Percentiles rank a stretch among this genome's conserved stretches.
These are phyloP conservation scores for Tiliacea aurago DNA, from an alignment of 2,888 invertebrate genomes.

Conservation along the genomic window DNA sequence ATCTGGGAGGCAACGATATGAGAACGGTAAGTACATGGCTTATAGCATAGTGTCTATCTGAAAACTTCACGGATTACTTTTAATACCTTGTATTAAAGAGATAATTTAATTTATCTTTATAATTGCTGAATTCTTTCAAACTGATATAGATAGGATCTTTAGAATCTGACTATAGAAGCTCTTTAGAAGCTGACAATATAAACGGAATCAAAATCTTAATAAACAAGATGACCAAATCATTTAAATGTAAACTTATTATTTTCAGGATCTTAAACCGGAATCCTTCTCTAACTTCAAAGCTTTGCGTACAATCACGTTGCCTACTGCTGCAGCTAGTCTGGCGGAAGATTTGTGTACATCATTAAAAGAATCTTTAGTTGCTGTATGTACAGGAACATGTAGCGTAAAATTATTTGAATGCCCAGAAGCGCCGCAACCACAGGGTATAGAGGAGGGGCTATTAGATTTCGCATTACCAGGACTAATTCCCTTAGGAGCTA, in stretches of 20 bases:
- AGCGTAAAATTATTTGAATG: conserved; percentile 74
- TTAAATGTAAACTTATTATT: conserved; percentile 19
- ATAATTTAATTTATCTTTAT: conserved; percentile 7
- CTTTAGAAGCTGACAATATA: not conserved
- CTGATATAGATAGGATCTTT: conserved; percentile 1
- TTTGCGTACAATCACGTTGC: conserved; percentile 79
- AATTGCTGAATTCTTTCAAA: conserved; percentile 8
- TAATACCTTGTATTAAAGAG: conserved; percentile 3
- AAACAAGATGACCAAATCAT: conserved; percentile 2
- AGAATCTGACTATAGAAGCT: not conserved
- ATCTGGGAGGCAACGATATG: conserved; percentile 88
- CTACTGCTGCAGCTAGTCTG: conserved; percentile 73
- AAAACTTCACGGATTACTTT: not conserved
- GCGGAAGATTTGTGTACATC: conserved; percentile 79
- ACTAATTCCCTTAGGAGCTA: conserved; percentile 73
- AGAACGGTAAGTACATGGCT: conserved; percentile 75
- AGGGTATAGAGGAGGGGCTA: conserved; percentile 72
- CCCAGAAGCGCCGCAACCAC: conserved; percentile 72
- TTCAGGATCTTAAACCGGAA: conserved; percentile 81
- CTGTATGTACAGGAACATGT: conserved; percentile 81
- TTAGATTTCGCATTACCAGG: conserved; percentile 80
- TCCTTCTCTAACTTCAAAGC: conserved; percentile 80
- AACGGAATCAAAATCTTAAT: not conserved
- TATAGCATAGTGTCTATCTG: not conserved
- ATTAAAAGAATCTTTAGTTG: conserved; percentile 76